Percentiles rank a stretch among this genome's conserved stretches.
Evolutionary conservation across 1,140 invertebrate genomes (phyloP).

Genomic region (Zaprionus gabonicus): DNA sequence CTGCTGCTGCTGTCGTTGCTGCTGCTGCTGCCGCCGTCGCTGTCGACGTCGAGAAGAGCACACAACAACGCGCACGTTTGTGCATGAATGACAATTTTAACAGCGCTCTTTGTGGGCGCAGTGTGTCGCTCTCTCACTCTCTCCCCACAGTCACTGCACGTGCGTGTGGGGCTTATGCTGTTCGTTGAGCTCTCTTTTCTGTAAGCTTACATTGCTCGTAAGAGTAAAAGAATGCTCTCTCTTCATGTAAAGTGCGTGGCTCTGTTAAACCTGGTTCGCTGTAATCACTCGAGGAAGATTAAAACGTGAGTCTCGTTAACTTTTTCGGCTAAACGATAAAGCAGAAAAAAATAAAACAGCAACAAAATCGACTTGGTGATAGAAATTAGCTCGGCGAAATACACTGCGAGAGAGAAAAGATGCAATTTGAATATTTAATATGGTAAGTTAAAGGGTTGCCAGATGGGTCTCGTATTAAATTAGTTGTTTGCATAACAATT

Average conservation of each 20-base stretch:
- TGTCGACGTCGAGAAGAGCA: conserved; percentile 36
- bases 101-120: conserved; percentile 22
- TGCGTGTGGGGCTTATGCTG: conserved; percentile 49
- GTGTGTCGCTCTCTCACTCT: conserved; percentile 4
- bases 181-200: conserved; percentile 27
- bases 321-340: conserved; percentile 33
- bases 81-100: conserved; percentile 67
- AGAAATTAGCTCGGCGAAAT: conserved; percentile 46
- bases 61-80: conserved; percentile 24
- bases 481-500: not conserved
- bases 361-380: conserved; percentile 50
- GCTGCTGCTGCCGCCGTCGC: conserved; percentile 24
- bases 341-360: conserved; percentile 21
- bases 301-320: not conserved
- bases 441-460: not conserved
- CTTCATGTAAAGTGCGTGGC: conserved; percentile 18
- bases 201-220: conserved; percentile 45
- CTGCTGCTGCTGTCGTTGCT: conserved; percentile 18
- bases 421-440: not conserved
- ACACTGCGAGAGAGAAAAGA: conserved; percentile 16
- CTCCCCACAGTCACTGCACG: conserved; percentile 49
- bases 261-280: conserved; percentile 19
- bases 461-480: too few species aligned
- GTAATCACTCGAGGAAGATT: conserved; percentile 33
- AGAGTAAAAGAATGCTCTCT: conserved; percentile 10